Base-by-base conservation (phyloP, 2,113 vertebrate species). In the Herpailurus yagouaroundi region DNA sequence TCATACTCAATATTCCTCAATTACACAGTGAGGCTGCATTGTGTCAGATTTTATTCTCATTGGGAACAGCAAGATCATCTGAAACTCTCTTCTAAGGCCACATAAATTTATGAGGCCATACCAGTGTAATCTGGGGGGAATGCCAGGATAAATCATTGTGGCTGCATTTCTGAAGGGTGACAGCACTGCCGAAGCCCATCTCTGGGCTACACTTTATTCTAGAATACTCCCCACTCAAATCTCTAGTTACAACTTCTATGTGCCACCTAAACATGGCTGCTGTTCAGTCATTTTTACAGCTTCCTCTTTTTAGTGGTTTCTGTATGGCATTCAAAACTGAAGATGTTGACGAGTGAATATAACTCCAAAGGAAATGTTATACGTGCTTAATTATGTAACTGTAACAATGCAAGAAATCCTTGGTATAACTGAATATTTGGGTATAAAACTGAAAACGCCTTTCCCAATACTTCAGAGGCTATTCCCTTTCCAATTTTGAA, bases 401-500 rank as follows among this genome's bases (percentile, higher is more conserved):
- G 36, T 38, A 88, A 88, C 3, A 83, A 50, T 3, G 7, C 57
- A 21, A 79, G n/a, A 52, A n/a, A 41, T 71, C 15, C 55, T 85
- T 79, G 31, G 14, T 7, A 14, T 6, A 69, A 50, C 29, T 41
- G 7, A 69, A 11, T 60, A 69, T 91, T 60, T 38, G 19, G 27
- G n/a, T 11, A 15, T 57, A 23, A 60, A 3, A 60, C 21, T 60
- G 57, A 85, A 31, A 50, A 45, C n/a, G 4, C 2, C 25, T 86
- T 80, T 52, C 38, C 25, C 73, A 86, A 79, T 9, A 96, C 33
- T 45, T 86, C 14, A 63, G 38, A 48, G 52, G n/a, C 15, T 36
- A 91, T 27, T 69, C n/a, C 31, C 21, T 25, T 81, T 95, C 57
- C 50, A 29, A 88, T 50, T 92, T 94, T 95, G 57, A 89, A 60